Percentiles rank a stretch among this genome's conserved stretches.
phyloP scores from a whole-genome alignment of 2,113 vertebrate species.

The Lates calcarifer region DNA sequence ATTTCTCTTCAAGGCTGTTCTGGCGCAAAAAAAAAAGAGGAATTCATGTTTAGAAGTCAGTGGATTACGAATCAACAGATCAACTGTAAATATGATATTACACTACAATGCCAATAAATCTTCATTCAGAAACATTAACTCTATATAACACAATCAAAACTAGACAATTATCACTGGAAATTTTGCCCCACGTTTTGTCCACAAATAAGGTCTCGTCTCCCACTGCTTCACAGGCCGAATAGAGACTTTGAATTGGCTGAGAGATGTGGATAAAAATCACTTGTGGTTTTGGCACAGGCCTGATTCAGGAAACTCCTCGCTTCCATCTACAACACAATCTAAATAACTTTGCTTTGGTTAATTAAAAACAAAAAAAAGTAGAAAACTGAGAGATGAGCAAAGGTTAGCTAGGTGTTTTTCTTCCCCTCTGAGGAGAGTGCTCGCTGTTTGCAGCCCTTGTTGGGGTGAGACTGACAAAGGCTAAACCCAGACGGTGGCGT shows the following conservation, averaged over 20 bases:
- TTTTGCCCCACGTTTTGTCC: conserved; percentile 40
- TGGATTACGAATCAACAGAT: conserved; percentile 45
- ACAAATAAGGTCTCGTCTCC: conserved; percentile 37
- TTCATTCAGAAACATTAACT: conserved; percentile 52
- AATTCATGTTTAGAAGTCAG: conserved; percentile 35
- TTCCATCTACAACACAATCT: conserved; percentile 41
- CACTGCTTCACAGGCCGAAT: conserved; percentile 18
- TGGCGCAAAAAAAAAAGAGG: conserved; percentile 15
- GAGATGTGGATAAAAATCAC: conserved; percentile 51
- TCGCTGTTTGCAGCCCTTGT: conserved; percentile 71
- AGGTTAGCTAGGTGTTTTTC: conserved; percentile 40
- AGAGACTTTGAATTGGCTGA: conserved; percentile 51
- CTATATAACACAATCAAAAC: conserved; percentile 44
- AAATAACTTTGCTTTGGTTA: conserved; percentile 77
- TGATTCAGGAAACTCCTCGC: conserved; percentile 38
- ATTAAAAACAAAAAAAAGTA: conserved; percentile 45
- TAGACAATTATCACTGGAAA: conserved; percentile 32
- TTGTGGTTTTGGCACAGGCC: conserved; percentile 64
- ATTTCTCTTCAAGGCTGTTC: conserved; percentile 46
- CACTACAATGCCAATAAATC: conserved; percentile 50
- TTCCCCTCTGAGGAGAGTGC: conserved; percentile 56
- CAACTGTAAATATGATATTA: conserved; percentile 39
- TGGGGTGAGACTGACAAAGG: conserved; percentile 54
- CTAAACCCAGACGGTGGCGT: conserved; percentile 64
- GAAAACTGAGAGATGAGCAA: conserved; percentile 48